These are phyloP conservation scores for Myrmophylax atrothorax DNA, from an alignment of 2,113 vertebrate genomes.

Conservation along the genomic window DNA sequence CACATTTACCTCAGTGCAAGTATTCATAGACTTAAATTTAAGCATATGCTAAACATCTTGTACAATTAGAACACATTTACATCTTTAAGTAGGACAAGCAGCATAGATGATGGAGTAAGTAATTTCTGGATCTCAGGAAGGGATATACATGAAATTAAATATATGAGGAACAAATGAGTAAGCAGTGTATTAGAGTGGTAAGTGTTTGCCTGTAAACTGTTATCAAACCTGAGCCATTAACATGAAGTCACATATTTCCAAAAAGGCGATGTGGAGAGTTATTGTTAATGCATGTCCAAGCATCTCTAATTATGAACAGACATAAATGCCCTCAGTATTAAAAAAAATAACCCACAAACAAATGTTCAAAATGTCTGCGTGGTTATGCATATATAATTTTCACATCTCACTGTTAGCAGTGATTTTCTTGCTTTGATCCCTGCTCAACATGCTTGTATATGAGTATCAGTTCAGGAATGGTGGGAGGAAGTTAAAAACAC, in stretches of 20 bases:
- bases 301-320: slow-evolving; percentile 32
- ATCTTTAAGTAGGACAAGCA: slow-evolving; percentile 28
- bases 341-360: neutral
- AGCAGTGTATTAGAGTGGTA: neutral
- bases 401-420: neutral
- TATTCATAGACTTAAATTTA: neutral
- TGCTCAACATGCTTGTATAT: neutral
- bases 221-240: slow-evolving; percentile 1
- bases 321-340: neutral
- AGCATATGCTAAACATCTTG: slow-evolving; percentile 13
- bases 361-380: neutral
- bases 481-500: neutral
- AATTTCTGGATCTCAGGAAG: slow-evolving; percentile 6
- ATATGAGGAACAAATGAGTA: slow-evolving; percentile 1
- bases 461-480: neutral
- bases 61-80: slow-evolving; percentile 8
- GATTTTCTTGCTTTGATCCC: neutral
- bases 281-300: slow-evolving; percentile 10
- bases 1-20: slow-evolving; percentile 6
- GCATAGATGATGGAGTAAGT: slow-evolving; percentile 29
- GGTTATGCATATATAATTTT: neutral
- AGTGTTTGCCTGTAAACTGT: slow-evolving; percentile 18
- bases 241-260: neutral
- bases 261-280: neutral
- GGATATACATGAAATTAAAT: slow-evolving; percentile 3